A percentile compares a stretch with the other conserved stretches of the same genome.
Evolutionary conservation across 2,888 invertebrate genomes (phyloP).

Genomic region (Mesorhabditis belari): DNA sequence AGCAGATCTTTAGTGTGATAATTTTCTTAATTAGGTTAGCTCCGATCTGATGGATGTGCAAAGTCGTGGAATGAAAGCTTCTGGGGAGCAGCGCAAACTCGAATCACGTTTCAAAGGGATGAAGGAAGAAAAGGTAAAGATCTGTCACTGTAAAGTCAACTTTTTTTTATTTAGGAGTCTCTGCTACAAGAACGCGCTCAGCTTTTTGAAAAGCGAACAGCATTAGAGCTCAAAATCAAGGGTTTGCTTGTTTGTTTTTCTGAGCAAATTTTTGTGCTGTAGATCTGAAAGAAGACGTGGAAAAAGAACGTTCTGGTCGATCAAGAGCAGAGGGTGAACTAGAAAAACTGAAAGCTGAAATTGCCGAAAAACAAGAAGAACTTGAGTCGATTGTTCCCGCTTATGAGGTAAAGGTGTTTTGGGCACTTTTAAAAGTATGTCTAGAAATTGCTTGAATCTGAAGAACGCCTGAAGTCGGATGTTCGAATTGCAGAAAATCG

Average conservation of each 20-base stretch:
- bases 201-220: slow-evolving; percentile 67
- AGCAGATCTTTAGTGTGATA: not conserved
- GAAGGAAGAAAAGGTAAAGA: slow-evolving; percentile 40
- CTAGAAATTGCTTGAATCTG: slow-evolving; percentile 74
- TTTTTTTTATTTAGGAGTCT: too few relatives aligned
- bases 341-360: slow-evolving; percentile 76
- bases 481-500: slow-evolving; percentile 86
- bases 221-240: slow-evolving; percentile 87
- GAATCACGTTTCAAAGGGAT: slow-evolving; percentile 49
- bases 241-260: not conserved
- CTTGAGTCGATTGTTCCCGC: slow-evolving; percentile 81
- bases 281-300: slow-evolving; percentile 79
- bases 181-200: slow-evolving; percentile 55
- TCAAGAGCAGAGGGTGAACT: slow-evolving; percentile 55
- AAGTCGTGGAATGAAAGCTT: slow-evolving; percentile 14
- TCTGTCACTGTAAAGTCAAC: too few relatives aligned
- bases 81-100: slow-evolving; percentile 55
- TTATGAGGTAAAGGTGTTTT: slow-evolving; percentile 64
- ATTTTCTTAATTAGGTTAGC: slow-evolving; percentile 57
- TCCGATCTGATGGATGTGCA: slow-evolving; percentile 28
- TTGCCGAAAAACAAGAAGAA: slow-evolving; percentile 79
- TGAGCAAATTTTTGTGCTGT: not conserved
- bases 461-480: slow-evolving; percentile 75
- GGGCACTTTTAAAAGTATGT: not conserved
- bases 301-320: slow-evolving; percentile 19